A percentile compares a stretch with the other conserved stretches of the same genome.
phyloP scores from a whole-genome alignment of 1,140 invertebrate species.

The Nixonia krombeini region DNA sequence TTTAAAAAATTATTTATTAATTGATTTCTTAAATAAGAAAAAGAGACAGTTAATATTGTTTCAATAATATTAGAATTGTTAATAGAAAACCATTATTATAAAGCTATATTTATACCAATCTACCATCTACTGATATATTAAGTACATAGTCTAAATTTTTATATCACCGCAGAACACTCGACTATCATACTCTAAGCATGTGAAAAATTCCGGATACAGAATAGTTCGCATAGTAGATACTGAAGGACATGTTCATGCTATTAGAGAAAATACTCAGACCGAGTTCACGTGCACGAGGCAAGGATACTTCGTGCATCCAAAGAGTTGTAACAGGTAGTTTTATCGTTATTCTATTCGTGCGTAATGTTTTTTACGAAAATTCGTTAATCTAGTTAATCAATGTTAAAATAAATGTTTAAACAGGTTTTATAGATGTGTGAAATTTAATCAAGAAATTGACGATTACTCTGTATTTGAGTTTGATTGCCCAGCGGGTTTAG shows the following conservation, averaged over 20 bases:
- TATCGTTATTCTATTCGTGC: conserved; percentile 2
- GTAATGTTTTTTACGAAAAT: conserved; percentile 1
- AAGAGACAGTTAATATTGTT: background rate
- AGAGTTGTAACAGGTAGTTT: conserved; percentile 77
- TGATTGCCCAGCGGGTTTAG: conserved; percentile 85
- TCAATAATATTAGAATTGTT: background rate
- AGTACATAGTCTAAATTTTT: no score
- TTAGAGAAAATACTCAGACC: conserved; percentile 80
- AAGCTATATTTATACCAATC: no score
- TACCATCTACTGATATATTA: no score
- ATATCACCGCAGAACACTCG: conserved; percentile 43
- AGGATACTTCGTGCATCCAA: conserved; percentile 85
- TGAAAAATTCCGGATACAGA: conserved; percentile 80
- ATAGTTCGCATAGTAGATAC: conserved; percentile 82
- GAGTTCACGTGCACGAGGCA: conserved; percentile 83
- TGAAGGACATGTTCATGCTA: conserved; percentile 79
- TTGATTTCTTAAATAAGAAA: no score
- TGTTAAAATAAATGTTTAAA: conserved; percentile 3
- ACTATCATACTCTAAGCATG: conserved; percentile 69
- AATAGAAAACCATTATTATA: no score
- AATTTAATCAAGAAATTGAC: conserved; percentile 81
- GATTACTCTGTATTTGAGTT: conserved; percentile 88
- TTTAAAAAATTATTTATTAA: no score
- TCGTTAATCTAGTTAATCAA: background rate
- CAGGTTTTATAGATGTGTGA: conserved; percentile 87